Evolutionary conservation across 2,797 vertebrate species (phyloP).

Genomic region (Momotus momota): DNA sequence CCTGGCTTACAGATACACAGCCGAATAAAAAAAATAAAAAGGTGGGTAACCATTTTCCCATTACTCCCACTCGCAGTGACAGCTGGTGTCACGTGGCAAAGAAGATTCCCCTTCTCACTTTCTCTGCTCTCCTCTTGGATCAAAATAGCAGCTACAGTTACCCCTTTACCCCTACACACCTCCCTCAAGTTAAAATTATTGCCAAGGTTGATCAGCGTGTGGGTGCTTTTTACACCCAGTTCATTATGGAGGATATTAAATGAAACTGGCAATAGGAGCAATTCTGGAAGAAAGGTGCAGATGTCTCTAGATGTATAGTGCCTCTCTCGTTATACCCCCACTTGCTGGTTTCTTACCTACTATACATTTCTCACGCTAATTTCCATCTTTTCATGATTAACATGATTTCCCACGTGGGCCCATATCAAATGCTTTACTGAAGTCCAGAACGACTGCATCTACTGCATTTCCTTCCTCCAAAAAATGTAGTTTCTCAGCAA

Average conservation of each 20-base stretch:
- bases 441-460: not conserved
- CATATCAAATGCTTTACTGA: not conserved
- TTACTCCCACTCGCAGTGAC: not conserved
- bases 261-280: not conserved
- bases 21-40: not conserved
- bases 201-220: not conserved
- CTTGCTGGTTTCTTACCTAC: not conserved
- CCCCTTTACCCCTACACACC: not conserved
- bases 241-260: not conserved
- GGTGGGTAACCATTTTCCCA: not conserved
- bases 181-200: not conserved
- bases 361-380: not conserved
- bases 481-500: not conserved
- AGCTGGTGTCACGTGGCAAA: rapidly evolving
- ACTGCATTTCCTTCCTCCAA: not conserved
- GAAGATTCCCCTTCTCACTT: not conserved
- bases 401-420: not conserved
- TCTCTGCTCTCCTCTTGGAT: not conserved
- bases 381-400: conserved; percentile 11
- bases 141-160: not conserved
- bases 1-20: not conserved
- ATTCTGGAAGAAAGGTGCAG: not conserved
- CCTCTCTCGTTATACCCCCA: not conserved
- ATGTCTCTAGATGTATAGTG: not conserved
- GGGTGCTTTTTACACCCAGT: not conserved